These are phyloP conservation scores for Acromyrmex charruanus DNA, from an alignment of 1,140 invertebrate species.

Conservation along the genomic window DNA sequence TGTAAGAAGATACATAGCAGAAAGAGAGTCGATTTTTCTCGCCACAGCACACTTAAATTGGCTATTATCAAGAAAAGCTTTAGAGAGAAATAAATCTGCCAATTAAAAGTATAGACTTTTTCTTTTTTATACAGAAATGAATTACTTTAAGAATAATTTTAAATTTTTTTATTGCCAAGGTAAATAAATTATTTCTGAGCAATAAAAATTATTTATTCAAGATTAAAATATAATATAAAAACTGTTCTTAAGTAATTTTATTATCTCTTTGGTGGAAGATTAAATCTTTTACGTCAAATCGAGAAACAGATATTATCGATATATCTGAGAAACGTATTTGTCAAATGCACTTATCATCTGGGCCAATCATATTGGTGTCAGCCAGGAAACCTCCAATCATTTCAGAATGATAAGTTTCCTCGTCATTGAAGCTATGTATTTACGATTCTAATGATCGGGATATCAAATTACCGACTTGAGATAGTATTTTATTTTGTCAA, in stretches of 20 bases:
- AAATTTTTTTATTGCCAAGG: neutral
- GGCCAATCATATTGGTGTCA: conserved; percentile 38
- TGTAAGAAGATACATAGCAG: neutral
- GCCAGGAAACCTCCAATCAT: conserved; percentile 17
- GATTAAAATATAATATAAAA: neutral
- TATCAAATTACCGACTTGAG: conserved; percentile 56
- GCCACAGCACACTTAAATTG: conserved; percentile 8
- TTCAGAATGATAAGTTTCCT: conserved; percentile 47
- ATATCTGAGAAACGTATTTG: conserved; percentile 45
- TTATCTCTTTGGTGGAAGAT: neutral
- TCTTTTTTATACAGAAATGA: neutral
- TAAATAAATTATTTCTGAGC: neutral
- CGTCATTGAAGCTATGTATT: conserved; percentile 39
- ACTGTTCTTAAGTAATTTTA: neutral
- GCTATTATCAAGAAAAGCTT: conserved; percentile 1
- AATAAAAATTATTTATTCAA: neutral
- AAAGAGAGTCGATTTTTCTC: conserved; percentile 4
- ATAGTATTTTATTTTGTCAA: conserved; percentile 47
- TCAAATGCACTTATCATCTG: conserved; percentile 37
- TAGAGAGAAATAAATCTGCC: neutral
- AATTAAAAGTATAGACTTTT: neutral
- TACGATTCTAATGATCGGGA: conserved; percentile 34
- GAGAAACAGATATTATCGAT: neutral
- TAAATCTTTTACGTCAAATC: neutral
- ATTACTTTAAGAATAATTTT: neutral